Percentiles rank a stretch among this genome's conserved stretches.
These are phyloP conservation scores for Mastomys coucha DNA, from an alignment of 2,113 vertebrate species.

Conservation along the genomic window DNA sequence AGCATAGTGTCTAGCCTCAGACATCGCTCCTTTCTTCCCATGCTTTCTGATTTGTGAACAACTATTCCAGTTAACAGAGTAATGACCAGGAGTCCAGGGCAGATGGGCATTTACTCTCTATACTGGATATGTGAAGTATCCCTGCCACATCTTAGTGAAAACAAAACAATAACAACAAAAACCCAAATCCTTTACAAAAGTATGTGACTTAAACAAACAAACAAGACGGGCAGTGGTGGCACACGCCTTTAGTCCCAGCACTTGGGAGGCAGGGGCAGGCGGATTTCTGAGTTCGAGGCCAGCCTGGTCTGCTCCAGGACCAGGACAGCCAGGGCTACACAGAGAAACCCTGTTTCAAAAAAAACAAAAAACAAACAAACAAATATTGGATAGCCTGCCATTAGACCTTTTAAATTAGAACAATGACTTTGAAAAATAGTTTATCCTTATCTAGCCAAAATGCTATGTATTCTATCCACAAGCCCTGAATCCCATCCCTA, in stretches of 20 bases:
- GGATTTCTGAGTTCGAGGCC: too few species aligned
- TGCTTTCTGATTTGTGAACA: constrained; percentile 33
- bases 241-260: too few species aligned
- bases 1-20: constrained; percentile 19
- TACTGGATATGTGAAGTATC: neutral
- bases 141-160: neutral
- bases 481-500: neutral
- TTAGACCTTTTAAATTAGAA: constrained; percentile 21
- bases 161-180: neutral
- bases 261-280: too few species aligned
- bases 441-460: constrained; percentile 30
- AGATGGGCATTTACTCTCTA: neutral
- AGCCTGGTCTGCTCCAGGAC: too few species aligned
- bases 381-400: neutral
- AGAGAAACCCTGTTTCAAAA: too few species aligned
- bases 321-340: too few species aligned
- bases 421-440: constrained; percentile 22
- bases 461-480: neutral
- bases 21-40: constrained; percentile 14
- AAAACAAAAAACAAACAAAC: neutral
- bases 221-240: too few species aligned
- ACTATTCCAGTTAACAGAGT: constrained; percentile 9
- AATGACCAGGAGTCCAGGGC: neutral
- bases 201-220: neutral
- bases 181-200: constrained; percentile 36